phyloP scores from a whole-genome alignment of 2,888 invertebrate genomes.

The Bugulina stolonifera region DNA sequence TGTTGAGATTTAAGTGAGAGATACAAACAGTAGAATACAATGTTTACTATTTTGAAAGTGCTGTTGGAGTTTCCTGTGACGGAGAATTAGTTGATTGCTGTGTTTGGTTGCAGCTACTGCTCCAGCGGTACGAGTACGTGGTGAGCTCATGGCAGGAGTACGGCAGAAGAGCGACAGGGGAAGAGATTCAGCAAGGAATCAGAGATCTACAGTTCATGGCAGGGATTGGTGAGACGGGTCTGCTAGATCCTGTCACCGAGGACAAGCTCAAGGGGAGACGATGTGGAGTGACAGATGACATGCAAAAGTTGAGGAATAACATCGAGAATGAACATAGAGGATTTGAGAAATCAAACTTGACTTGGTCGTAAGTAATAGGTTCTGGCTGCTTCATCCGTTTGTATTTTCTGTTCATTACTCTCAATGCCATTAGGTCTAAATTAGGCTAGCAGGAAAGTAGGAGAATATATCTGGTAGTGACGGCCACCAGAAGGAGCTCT shows the following conservation, averaged over 20 bases:
- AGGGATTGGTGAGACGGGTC: background rate
- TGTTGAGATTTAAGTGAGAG: no score
- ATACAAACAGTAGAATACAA: no score
- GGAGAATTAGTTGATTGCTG: no score
- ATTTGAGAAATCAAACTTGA: background rate
- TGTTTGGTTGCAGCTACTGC: background rate
- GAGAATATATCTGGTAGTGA: no score
- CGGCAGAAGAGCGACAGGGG: background rate
- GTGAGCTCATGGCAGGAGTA: background rate
- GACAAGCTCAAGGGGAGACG: background rate
- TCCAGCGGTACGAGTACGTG: background rate
- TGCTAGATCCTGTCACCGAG: background rate
- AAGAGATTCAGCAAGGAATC: background rate
- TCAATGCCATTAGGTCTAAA: no score
- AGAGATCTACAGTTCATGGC: conserved; percentile 8
- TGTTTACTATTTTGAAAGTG: no score
- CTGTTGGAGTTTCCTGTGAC: no score
- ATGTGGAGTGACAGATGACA: conserved; percentile 1
- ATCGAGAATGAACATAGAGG: background rate
- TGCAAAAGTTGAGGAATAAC: background rate
- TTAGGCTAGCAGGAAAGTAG: no score
- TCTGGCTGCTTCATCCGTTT: no score
- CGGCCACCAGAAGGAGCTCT: no score
- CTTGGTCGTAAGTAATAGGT: background rate
- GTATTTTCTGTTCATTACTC: no score